Evolutionary conservation across 2,797 vertebrate genomes (phyloP).

Genomic region (Nyctalus aviator): DNA sequence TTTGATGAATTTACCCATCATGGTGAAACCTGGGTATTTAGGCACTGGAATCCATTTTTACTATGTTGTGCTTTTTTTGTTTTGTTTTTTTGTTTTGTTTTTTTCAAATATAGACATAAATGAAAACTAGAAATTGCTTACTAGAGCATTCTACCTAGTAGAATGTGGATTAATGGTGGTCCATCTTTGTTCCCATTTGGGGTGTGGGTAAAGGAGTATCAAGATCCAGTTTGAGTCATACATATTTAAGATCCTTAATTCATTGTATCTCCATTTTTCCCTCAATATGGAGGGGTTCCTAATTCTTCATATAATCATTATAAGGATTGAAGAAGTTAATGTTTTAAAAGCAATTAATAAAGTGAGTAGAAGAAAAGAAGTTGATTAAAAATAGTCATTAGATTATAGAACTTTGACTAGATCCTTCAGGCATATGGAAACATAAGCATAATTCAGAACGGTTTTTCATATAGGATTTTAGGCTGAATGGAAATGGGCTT

Average conservation of each 20-base stretch:
- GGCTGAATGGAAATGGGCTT: neutral
- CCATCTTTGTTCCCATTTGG: neutral
- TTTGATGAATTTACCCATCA: too few relatives aligned
- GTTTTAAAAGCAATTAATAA: slow-evolving; percentile 32
- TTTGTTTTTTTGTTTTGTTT: too few relatives aligned
- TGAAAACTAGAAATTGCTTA: slow-evolving; percentile 1
- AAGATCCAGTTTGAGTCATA: neutral
- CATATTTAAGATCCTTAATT: neutral
- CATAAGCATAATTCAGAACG: neutral
- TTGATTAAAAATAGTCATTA: neutral
- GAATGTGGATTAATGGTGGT: neutral
- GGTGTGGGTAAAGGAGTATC: neutral
- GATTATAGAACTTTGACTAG: neutral
- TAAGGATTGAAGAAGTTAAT: slow-evolving; percentile 3
- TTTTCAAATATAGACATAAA: slow-evolving; percentile 30
- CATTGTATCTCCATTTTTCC: neutral
- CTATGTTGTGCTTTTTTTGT: too few relatives aligned
- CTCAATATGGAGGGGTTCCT: neutral
- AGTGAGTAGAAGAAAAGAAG: slow-evolving; percentile 10
- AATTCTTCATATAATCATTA: neutral
- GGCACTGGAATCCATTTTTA: too few relatives aligned
- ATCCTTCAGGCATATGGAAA: slow-evolving; percentile 46
- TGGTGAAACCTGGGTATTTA: too few relatives aligned
- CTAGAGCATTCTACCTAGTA: slow-evolving; percentile 25
- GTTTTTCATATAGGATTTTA: slow-evolving; percentile 58